Percentiles rank a stretch among this genome's conserved stretches.
Conservation (phyloP, 2,888 invertebrate species). For the Tolmerus cingulatus region DNA sequence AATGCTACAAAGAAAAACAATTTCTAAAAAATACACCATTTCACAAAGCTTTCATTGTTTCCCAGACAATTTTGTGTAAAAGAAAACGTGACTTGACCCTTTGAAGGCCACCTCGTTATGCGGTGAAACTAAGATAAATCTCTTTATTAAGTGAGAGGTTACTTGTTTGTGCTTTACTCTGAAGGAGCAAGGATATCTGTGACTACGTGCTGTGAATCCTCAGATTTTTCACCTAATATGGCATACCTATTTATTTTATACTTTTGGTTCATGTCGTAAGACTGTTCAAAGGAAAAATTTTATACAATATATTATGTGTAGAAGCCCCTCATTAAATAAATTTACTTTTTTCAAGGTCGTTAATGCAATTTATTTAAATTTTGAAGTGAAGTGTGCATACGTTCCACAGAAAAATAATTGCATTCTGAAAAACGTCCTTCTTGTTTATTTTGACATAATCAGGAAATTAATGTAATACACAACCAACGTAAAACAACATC, state of each 20-base stretch:
- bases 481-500: not conserved
- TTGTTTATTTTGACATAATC: not conserved
- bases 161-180: not conserved
- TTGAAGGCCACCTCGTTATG: not conserved
- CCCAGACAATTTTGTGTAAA: not conserved
- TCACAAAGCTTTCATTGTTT: not conserved
- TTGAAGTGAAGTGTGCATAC: not conserved
- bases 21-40: not conserved
- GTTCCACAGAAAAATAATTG: not conserved
- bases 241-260: not conserved
- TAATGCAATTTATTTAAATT: not conserved
- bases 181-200: not conserved
- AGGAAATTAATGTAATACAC: not conserved
- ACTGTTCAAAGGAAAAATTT: not conserved
- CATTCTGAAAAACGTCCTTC: not conserved
- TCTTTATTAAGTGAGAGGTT: not conserved
- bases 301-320: not conserved
- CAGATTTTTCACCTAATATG: not conserved
- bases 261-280: not conserved
- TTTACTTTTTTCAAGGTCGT: not conserved
- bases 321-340: not conserved
- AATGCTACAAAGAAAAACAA: not conserved
- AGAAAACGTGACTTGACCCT: not conserved
- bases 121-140: not conserved
- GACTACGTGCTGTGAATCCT: not conserved